Conservation (phyloP, 1,140 invertebrate species). For the Brachionus sp. region DNA sequence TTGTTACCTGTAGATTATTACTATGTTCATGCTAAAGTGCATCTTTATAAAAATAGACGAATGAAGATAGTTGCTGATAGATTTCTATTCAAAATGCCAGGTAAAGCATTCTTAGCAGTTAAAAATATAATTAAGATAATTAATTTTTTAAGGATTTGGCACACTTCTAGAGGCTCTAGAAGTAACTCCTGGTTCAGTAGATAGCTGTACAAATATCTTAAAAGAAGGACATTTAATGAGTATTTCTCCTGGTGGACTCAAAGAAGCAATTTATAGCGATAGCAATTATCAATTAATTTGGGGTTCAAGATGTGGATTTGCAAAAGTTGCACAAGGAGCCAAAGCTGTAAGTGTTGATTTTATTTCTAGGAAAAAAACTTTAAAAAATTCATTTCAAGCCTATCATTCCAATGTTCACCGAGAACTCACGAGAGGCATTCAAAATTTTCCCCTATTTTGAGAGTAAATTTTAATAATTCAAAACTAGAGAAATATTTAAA, state of each 20-base stretch:
- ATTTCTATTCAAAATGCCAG: constrained; percentile 92
- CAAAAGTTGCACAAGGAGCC: constrained; percentile 88
- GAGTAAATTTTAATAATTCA: constrained; percentile 49
- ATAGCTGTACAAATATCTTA: constrained; percentile 77
- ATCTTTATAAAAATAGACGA: constrained; percentile 74
- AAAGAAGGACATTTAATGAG: constrained; percentile 81
- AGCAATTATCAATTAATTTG: constrained; percentile 80
- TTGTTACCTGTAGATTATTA: constrained; percentile 94
- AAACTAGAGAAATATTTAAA: constrained; percentile 25
- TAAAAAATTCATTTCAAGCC: constrained; percentile 62
- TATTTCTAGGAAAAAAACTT: neutral
- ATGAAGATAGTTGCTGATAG: constrained; percentile 88
- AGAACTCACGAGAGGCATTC: constrained; percentile 92
- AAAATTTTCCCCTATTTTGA: constrained; percentile 61
- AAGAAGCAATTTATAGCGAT: constrained; percentile 92
- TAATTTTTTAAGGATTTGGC: constrained; percentile 55
- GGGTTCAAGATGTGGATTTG: constrained; percentile 89
- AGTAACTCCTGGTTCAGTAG: constrained; percentile 89
- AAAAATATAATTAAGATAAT: neutral
- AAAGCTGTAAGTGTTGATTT: constrained; percentile 70
- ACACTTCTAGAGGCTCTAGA: constrained; percentile 80
- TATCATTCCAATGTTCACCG: constrained; percentile 91
- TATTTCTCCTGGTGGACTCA: constrained; percentile 92
- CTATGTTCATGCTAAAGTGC: constrained; percentile 81
- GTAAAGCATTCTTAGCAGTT: too few relatives aligned